Evolutionary conservation across 2,113 vertebrate species (phyloP), one percentile per base, ranked within the genome.

Genomic region (Osmerus eperlanus): DNA sequence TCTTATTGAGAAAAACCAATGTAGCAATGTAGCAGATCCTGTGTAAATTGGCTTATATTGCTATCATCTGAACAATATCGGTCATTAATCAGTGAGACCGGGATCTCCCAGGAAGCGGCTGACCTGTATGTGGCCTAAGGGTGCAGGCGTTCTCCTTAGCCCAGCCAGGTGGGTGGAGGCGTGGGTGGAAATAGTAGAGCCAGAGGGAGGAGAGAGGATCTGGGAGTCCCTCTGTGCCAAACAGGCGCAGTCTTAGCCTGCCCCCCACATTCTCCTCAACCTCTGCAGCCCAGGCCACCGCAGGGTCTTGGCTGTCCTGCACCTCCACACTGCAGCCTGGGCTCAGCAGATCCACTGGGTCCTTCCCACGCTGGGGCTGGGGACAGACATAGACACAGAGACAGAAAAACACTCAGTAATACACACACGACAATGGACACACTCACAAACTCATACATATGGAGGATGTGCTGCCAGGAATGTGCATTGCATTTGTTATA

Each of bases 91-190:
- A 28, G 23, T 29, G 60, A 62, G 28, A 28, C 21, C 4, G 23
- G 25, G 32, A 29, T 64, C 28, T 18, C 16, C 29, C 23, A 15
- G 16, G 60, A 7, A 62, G 11, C 13, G 5, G 59, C 89, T 89
- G 88, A 99, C 97, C 96, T 92, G 68, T 76, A 59, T 96, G 96
- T 28, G 96, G 96, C 59, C 92, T 92, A 67, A 98, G 91, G 65
- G 85, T 89, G 71, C 92, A 95, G 72, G 91, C 90, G 2, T 94
- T 93, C 11, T 95, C 93, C 85, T 91, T 84, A 79, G 96, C 94
- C 97, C 97, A 99, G 36, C 97, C 96, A 4, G 96, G 89, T 55
- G 95, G 93, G 88, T 98, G 97, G 76, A 99, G 93, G 79, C 93
- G 92, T 3, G 95, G 96, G 86, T 96, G 93, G 82, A 99, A 91